Evolutionary conservation across 2,113 vertebrate species (phyloP), one percentile per base, ranked within the genome.

Genomic region (Chaenocephalus aceratus): DNA sequence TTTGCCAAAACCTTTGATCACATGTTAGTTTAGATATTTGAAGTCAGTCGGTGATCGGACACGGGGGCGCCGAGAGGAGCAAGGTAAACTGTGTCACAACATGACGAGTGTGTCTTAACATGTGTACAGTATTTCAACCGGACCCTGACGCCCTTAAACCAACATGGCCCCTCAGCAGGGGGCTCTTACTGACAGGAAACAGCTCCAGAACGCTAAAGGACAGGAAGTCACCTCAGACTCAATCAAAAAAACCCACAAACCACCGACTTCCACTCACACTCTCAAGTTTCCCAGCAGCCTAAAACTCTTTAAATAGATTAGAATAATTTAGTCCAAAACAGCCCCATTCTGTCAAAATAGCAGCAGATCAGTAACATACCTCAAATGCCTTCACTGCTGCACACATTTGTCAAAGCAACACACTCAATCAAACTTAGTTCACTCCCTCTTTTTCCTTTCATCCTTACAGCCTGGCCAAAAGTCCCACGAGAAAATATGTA

Each of bases 301-400:
- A 77, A 89, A 92, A 70, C 88, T 82, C 88, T 86, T 90, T 82
- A 88, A 93, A 91, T 90, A 92, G 89, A 91, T 93, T 88, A 74
- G 80, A 94, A 92, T 92, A 92, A 92, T 91, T 91, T 88, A 79
- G 87, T 71, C 87, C 77, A 90, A 91, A 92, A 90, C 89, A 93
- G 90, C 88, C 91, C 81, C 89, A 93, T 93, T 90, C 92, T 90
- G 91, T 94, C 93, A 94, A 89, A 92, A 90, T 67, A 82, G 83
- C 75, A 68, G 85, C 81, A 84, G 91, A 89, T 92, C 90, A 92
- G 87, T 86, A 86, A 89, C 87, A 88, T 89, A 92, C 89, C 89
- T 82, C 85, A 89, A 92, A 91, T 90, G 90, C 86, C 83, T 89
- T 83, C 86, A 41, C 79, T 88, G 86, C 82, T 90, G 86, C 82